Evolutionary conservation across 2,113 vertebrate genomes (phyloP).

Genomic region (Nymphicus hollandicus): DNA sequence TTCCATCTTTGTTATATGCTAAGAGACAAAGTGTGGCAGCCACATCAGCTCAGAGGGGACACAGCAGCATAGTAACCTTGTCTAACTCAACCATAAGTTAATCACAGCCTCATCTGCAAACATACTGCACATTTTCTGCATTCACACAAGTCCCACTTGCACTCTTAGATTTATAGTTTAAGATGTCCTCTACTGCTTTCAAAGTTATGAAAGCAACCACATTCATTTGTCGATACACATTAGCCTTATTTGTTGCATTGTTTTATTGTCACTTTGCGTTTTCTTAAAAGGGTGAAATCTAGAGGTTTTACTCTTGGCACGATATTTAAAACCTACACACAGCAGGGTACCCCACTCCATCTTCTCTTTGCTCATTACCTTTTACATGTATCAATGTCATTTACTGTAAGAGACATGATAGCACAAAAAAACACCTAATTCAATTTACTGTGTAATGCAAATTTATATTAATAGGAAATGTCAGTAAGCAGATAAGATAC

Average conservation of each 20-base stretch:
- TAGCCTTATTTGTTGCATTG: background rate
- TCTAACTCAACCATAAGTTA: background rate
- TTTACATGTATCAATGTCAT: background rate
- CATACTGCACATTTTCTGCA: background rate
- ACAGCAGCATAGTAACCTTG: background rate
- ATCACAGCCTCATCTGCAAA: background rate
- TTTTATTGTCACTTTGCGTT: background rate
- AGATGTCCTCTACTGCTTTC: background rate
- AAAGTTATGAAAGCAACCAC: background rate
- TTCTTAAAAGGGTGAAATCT: background rate
- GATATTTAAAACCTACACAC: background rate
- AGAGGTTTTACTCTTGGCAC: background rate
- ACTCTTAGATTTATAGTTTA: background rate
- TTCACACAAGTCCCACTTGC: background rate
- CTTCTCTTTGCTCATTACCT: background rate
- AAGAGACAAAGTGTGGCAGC: background rate
- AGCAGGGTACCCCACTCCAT: background rate
- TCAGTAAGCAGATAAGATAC: background rate
- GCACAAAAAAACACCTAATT: background rate
- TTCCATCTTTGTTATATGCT: background rate
- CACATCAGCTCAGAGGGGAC: background rate
- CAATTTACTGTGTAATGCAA: background rate
- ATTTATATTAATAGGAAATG: background rate
- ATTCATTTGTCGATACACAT: background rate
- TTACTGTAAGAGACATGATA: background rate